Evolutionary conservation across 23 tunicate species (phyloP).

Genomic region (Phallusia fumigata): DNA sequence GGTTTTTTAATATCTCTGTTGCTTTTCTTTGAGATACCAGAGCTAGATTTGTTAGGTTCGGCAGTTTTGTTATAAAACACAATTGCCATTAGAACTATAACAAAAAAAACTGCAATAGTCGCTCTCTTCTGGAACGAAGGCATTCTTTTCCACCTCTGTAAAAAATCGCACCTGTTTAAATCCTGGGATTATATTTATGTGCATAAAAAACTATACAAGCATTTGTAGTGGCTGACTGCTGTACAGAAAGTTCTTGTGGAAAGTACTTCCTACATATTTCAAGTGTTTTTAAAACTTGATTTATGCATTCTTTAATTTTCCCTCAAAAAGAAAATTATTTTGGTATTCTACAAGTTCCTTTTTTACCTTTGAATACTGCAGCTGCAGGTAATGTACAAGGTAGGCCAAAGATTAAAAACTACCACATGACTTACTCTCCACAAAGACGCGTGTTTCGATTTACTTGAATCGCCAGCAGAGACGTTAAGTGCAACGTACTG

Average conservation of each 20-base stretch:
- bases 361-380: too few relatives aligned
- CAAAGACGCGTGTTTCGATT: constrained; percentile 7
- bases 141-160: constrained; percentile 44
- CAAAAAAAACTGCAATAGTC: constrained; percentile 2
- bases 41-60: constrained; percentile 10
- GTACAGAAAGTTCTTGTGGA: too few relatives aligned
- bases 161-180: background rate
- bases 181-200: too few relatives aligned
- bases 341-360: too few relatives aligned
- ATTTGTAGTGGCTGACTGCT: too few relatives aligned
- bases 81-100: constrained; percentile 7
- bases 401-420: too few relatives aligned
- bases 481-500: constrained; percentile 6
- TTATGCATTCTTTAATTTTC: too few relatives aligned
- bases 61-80: constrained; percentile 15
- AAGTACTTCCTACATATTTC: too few relatives aligned
- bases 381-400: too few relatives aligned
- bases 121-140: constrained; percentile 33
- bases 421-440: constrained; percentile 10
- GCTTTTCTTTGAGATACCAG: background rate
- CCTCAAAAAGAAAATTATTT: too few relatives aligned
- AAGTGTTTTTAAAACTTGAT: too few relatives aligned
- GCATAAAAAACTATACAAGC: too few relatives aligned
- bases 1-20: background rate
- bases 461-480: background rate